phyloP scores from a whole-genome alignment of 2,888 invertebrate species.

The Toxonevra muliebris region DNA sequence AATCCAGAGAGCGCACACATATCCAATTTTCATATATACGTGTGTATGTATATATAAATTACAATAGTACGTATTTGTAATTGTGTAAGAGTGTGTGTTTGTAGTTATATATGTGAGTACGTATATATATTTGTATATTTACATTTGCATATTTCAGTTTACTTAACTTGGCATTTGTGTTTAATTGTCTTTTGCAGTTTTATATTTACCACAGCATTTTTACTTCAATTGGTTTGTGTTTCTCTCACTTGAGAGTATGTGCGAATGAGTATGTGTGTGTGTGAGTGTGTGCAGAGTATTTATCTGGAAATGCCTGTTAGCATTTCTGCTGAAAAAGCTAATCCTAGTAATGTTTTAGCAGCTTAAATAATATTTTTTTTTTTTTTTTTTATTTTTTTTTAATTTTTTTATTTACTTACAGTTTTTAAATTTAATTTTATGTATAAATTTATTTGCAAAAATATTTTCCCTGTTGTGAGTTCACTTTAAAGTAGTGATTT shows the following conservation, averaged over 20 bases:
- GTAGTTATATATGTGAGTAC: constrained; percentile 1
- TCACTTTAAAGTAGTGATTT: too few species aligned
- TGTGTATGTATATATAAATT: not conserved
- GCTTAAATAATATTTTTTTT: too few species aligned
- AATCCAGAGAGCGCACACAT: not conserved
- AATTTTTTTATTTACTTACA: too few species aligned
- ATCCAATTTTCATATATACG: too few species aligned
- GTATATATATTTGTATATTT: not conserved
- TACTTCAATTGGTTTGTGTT: not conserved
- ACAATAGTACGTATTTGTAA: constrained; percentile 8
- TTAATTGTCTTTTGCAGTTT: constrained; percentile 9
- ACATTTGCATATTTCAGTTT: constrained; percentile 11
- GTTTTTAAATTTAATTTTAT: too few species aligned
- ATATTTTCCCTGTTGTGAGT: too few species aligned
- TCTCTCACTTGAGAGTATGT: not conserved
- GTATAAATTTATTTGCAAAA: too few species aligned
- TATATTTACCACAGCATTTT: constrained; percentile 3
- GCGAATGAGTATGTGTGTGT: not conserved
- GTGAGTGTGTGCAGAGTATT: not conserved
- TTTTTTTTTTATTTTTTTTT: too few species aligned
- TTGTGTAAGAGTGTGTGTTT: not conserved
- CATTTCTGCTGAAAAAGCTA: too few species aligned
- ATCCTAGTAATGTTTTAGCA: too few species aligned
- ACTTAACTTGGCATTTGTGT: constrained; percentile 11
- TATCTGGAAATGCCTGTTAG: not conserved